A percentile compares a stretch with the other conserved stretches of the same genome.
These are phyloP conservation scores for Euwallacea fornicatus DNA, from an alignment of 1,140 invertebrate species.

Conservation along the genomic window DNA sequence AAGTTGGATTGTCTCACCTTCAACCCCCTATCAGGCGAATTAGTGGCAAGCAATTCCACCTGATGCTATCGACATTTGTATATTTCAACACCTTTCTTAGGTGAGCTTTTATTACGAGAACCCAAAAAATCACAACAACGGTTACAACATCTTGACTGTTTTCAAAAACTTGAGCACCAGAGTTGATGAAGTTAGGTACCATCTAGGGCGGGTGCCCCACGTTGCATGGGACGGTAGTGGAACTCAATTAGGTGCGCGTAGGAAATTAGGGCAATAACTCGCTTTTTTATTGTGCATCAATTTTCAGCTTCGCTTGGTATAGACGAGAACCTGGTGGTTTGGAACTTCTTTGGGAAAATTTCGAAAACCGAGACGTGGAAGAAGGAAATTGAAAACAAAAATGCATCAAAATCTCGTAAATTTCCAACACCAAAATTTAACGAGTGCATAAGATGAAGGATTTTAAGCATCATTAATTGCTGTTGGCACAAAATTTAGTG, in stretches of 20 bases:
- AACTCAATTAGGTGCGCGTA: conserved; percentile 18
- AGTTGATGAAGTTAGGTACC: conserved; percentile 20
- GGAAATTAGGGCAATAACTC: neutral
- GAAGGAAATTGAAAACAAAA: no score
- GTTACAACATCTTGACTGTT: conserved; percentile 18
- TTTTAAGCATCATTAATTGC: no score
- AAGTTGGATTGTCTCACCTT: neutral
- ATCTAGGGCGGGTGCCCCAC: conserved; percentile 15
- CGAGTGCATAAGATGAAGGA: no score
- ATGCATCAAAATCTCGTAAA: no score
- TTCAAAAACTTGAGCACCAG: conserved; percentile 12
- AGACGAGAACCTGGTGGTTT: conserved; percentile 4
- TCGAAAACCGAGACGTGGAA: neutral
- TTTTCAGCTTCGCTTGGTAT: conserved; percentile 3
- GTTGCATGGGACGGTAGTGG: conserved; percentile 20
- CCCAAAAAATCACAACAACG: neutral
- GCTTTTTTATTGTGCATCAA: neutral
- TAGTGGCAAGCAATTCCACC: neutral
- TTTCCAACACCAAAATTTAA: no score
- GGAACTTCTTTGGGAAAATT: conserved; percentile 7
- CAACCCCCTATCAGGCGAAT: neutral
- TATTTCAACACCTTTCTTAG: neutral
- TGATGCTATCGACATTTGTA: neutral
- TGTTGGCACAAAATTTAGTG: no score
- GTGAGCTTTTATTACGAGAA: conserved; percentile 20